Conservation (phyloP, 2,113 vertebrate genomes). For the Cisticola juncidis region DNA sequence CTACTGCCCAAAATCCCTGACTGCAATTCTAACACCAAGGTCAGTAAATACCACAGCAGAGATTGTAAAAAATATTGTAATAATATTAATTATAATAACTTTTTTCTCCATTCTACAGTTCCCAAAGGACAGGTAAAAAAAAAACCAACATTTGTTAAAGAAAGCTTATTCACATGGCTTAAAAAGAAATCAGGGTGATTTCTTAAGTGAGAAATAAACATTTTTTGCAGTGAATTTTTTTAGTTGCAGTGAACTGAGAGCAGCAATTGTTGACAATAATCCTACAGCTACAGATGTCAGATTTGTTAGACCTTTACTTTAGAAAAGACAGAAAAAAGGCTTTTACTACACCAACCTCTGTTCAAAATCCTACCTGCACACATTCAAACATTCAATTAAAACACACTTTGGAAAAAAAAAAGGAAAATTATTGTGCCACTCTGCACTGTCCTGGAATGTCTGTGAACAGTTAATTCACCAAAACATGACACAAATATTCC, state of each 20-base stretch:
- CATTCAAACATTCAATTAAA: background rate
- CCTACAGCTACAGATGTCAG: background rate
- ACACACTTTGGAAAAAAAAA: background rate
- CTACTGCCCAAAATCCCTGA: background rate
- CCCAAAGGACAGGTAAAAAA: background rate
- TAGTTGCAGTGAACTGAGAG: background rate
- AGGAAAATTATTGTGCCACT: background rate
- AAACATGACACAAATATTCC: background rate
- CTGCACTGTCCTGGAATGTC: background rate
- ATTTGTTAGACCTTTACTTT: background rate
- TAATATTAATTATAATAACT: background rate
- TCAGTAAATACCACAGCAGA: background rate
- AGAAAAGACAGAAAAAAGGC: background rate
- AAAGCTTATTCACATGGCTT: background rate
- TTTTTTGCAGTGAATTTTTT: background rate
- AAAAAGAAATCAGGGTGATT: background rate
- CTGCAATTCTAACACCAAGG: background rate
- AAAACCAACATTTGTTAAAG: background rate
- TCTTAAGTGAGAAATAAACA: background rate
- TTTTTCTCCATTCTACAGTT: background rate
- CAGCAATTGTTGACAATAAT: background rate
- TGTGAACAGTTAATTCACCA: background rate
- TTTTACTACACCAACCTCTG: background rate
- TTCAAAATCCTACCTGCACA: background rate
- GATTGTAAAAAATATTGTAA: background rate